phyloP scores from a whole-genome alignment of 2,797 vertebrate species.

The Geotrypetes seraphini region DNA sequence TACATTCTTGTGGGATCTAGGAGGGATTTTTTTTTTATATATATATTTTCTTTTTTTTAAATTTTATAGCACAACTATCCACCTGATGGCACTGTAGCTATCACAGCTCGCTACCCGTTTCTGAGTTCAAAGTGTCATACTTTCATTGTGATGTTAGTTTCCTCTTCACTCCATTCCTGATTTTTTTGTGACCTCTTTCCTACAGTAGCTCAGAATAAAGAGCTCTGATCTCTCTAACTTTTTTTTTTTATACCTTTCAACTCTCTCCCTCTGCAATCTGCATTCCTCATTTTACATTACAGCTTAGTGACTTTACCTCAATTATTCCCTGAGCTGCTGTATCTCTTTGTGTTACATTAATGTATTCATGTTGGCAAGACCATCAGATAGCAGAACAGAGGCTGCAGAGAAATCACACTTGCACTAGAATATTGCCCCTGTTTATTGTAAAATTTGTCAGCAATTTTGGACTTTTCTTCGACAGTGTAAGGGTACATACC shows the following conservation, averaged over 20 bases:
- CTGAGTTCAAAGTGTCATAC: constrained; percentile 1
- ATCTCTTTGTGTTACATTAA: constrained; percentile 26
- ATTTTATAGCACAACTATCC: no score
- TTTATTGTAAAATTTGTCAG: constrained; percentile 1
- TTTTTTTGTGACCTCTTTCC: constrained; percentile 9
- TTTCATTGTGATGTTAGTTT: constrained; percentile 8
- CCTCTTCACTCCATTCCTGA: constrained; percentile 4
- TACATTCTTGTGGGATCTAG: no score
- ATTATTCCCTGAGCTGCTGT: constrained; percentile 8
- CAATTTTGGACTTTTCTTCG: neutral
- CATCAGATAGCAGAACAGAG: no score
- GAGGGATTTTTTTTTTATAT: no score
- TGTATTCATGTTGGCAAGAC: constrained; percentile 16
- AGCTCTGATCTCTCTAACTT: constrained; percentile 27
- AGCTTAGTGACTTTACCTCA: constrained; percentile 11
- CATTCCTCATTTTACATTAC: constrained; percentile 9
- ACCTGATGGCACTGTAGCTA: constrained; percentile 32
- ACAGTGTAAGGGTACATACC: constrained; percentile 6
- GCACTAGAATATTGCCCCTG: neutral
- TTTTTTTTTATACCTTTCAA: constrained; percentile 21
- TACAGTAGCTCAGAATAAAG: constrained; percentile 14
- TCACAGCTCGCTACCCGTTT: constrained; percentile 8
- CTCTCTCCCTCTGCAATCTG: constrained; percentile 5
- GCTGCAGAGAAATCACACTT: no score
- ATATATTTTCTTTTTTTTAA: no score